Percentiles rank a stretch among this genome's conserved stretches.
Conservation (phyloP, 2,888 invertebrate genomes). For the Malthinus seriepunctatus region DNA sequence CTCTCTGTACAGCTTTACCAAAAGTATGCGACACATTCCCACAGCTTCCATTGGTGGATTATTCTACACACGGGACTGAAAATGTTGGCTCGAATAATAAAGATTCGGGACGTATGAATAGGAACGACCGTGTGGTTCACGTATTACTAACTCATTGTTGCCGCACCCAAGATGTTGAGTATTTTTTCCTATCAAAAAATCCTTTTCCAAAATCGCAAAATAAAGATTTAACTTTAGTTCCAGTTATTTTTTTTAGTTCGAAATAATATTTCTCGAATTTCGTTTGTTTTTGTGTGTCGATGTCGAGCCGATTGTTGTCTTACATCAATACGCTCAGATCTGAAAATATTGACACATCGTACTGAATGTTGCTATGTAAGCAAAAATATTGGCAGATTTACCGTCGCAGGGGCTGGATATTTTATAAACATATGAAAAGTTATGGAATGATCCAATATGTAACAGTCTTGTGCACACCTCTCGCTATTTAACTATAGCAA, state of each 20-base stretch:
- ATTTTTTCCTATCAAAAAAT: not conserved
- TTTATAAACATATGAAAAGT: too few relatives aligned
- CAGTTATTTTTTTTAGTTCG: not conserved
- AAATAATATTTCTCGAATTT: too few relatives aligned
- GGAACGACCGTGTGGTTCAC: constrained; percentile 12
- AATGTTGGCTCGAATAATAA: constrained; percentile 43
- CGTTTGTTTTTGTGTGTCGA: too few relatives aligned
- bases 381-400: too few relatives aligned
- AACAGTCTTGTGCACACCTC: too few relatives aligned
- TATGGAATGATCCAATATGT: too few relatives aligned
- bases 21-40: constrained; percentile 47
- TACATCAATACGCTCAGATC: too few relatives aligned
- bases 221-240: not conserved
- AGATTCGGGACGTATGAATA: constrained; percentile 34
- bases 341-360: too few relatives aligned
- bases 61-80: constrained; percentile 47
- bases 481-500: too few relatives aligned
- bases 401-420: too few relatives aligned
- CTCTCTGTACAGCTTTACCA: constrained; percentile 44
- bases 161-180: constrained; percentile 18
- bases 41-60: constrained; percentile 43
- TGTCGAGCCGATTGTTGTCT: too few relatives aligned
- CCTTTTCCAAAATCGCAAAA: not conserved
- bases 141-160: constrained; percentile 15
- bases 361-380: too few relatives aligned